Percentiles rank a stretch among this genome's conserved stretches.
These are phyloP conservation scores for Notarius quadriscutis DNA, from an alignment of 2,113 vertebrate species.

Conservation along the genomic window DNA sequence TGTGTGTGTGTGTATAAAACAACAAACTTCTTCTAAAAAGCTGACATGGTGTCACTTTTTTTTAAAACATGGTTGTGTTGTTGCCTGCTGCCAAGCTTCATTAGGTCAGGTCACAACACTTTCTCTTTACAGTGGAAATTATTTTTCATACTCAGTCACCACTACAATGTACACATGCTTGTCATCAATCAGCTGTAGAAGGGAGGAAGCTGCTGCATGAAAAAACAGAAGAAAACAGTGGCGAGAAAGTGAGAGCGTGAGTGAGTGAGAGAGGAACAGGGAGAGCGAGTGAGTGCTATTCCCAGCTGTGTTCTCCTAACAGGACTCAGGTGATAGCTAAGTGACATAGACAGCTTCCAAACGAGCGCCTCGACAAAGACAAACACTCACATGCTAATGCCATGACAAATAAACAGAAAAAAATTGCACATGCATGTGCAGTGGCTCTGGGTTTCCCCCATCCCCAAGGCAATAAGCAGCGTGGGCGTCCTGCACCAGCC, in stretches of 20 bases:
- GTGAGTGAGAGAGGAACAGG: constrained; percentile 5
- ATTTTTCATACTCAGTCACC: constrained; percentile 51
- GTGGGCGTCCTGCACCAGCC: constrained; percentile 38
- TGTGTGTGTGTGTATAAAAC: not conserved
- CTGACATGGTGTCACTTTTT: not conserved
- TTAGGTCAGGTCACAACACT: constrained; percentile 26
- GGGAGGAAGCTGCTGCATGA: not conserved
- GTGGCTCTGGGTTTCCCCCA: constrained; percentile 46
- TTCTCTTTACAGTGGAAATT: constrained; percentile 40
- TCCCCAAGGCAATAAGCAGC: constrained; percentile 60
- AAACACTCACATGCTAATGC: constrained; percentile 43
- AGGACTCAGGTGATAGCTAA: constrained; percentile 71
- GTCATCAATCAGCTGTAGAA: constrained; percentile 52
- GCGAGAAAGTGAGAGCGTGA: not conserved
- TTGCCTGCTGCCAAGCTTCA: constrained; percentile 9
- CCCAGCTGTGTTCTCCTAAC: constrained; percentile 69
- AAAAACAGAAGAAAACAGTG: not conserved
- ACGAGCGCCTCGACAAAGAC: constrained; percentile 52
- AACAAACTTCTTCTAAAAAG: not conserved
- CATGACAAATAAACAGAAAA: constrained; percentile 60
- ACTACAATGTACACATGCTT: constrained; percentile 51
- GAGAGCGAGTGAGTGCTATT: not conserved
- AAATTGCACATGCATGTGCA: constrained; percentile 34
- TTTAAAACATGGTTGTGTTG: not conserved
- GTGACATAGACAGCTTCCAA: constrained; percentile 56